Conservation (phyloP, 53 echinoderm and acorn worm species). For the Holothuria leucospilota region DNA sequence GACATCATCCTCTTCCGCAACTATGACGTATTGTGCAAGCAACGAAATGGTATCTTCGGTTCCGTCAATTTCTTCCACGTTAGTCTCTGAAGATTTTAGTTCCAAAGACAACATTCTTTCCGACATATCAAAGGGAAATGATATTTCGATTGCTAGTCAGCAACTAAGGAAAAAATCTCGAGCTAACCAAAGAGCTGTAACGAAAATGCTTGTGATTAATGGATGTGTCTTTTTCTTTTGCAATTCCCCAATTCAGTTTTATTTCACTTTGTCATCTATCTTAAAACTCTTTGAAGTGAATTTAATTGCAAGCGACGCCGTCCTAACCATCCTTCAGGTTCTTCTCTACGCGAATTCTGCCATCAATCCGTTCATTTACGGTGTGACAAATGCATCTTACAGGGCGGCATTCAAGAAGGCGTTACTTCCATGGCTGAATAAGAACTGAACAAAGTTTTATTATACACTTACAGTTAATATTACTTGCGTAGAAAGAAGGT, state of each 20-base stretch:
- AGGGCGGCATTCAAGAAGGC: slow-evolving; percentile 6
- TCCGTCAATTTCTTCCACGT: too few species aligned
- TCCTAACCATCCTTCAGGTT: neutral
- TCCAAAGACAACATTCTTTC: neutral
- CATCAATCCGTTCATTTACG: slow-evolving; percentile 28
- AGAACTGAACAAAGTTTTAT: too few species aligned
- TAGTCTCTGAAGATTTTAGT: too few species aligned
- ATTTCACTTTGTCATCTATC: neutral
- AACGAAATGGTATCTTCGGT: too few species aligned
- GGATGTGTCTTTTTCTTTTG: neutral
- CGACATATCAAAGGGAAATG: too few species aligned
- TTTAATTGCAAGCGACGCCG: neutral
- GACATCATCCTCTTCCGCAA: neutral
- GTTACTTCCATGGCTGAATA: neutral
- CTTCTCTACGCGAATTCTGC: neutral
- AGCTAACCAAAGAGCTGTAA: neutral
- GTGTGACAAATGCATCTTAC: slow-evolving; percentile 16
- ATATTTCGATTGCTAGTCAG: neutral
- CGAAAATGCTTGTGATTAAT: slow-evolving; percentile 19
- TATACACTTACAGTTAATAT: too few species aligned
- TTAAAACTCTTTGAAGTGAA: neutral
- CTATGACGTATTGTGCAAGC: too few species aligned
- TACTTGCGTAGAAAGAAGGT: too few species aligned
- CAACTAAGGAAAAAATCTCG: neutral
- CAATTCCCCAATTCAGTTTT: slow-evolving; percentile 11